Evolutionary conservation across 2,113 vertebrate genomes (phyloP).

Genomic region (Cephalopterus ornatus): DNA sequence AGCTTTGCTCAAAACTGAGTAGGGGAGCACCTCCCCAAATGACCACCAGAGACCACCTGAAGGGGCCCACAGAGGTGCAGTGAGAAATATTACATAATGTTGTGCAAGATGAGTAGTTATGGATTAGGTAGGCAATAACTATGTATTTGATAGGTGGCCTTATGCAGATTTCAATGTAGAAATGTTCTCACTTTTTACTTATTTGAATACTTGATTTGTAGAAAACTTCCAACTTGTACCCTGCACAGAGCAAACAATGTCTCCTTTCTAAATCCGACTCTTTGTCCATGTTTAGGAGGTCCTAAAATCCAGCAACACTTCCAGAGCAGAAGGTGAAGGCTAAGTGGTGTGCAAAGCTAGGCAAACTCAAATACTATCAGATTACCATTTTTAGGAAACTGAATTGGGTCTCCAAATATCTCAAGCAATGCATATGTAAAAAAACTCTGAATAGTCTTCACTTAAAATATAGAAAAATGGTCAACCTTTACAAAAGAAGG

Average conservation of each 20-base stretch:
- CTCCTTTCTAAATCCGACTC: background rate
- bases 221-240: background rate
- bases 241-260: background rate
- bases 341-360: background rate
- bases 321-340: background rate
- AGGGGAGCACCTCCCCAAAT: accelerated
- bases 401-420: background rate
- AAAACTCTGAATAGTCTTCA: accelerated
- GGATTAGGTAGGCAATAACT: background rate
- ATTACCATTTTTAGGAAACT: background rate
- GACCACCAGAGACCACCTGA: background rate
- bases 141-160: background rate
- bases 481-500: background rate
- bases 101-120: background rate
- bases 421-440: background rate
- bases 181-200: background rate
- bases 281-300: background rate
- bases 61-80: no score
- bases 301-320: background rate
- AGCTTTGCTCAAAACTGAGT: background rate
- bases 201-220: background rate
- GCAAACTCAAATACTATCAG: background rate
- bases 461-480: background rate
- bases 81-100: background rate
- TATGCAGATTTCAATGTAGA: background rate